Conservation (phyloP, 2,797 vertebrate genomes). For the Loris lydekkerianus region DNA sequence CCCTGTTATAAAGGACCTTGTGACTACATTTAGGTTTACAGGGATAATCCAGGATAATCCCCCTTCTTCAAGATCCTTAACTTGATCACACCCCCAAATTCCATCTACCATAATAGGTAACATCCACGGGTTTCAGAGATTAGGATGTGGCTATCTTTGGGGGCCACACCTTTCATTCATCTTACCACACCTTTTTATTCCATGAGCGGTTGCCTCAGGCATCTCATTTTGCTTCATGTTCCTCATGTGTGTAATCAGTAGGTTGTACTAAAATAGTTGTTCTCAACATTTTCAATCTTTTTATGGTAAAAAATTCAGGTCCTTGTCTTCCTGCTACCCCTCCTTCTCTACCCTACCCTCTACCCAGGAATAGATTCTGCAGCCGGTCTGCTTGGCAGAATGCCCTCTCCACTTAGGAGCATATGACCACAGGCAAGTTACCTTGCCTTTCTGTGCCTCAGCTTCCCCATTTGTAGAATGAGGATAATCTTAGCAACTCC, state of each 20-base stretch:
- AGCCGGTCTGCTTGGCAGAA: background rate
- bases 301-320: background rate
- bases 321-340: background rate
- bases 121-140: background rate
- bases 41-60: background rate
- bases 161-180: background rate
- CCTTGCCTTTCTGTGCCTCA: background rate
- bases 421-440: background rate
- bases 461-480: background rate
- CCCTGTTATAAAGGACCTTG: background rate
- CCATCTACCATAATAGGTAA: background rate
- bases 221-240: slow-evolving; percentile 5
- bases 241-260: background rate
- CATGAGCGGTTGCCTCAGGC: background rate
- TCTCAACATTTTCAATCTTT: background rate
- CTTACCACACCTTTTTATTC: background rate
- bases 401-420: background rate
- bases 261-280: background rate
- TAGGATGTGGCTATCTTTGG: background rate
- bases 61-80: background rate
- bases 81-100: background rate
- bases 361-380: background rate
- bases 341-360: too few species aligned
- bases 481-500: background rate
- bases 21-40: background rate